Evolutionary conservation across 2,888 invertebrate species (phyloP).

Genomic region (Agriopis aurantiaria): DNA sequence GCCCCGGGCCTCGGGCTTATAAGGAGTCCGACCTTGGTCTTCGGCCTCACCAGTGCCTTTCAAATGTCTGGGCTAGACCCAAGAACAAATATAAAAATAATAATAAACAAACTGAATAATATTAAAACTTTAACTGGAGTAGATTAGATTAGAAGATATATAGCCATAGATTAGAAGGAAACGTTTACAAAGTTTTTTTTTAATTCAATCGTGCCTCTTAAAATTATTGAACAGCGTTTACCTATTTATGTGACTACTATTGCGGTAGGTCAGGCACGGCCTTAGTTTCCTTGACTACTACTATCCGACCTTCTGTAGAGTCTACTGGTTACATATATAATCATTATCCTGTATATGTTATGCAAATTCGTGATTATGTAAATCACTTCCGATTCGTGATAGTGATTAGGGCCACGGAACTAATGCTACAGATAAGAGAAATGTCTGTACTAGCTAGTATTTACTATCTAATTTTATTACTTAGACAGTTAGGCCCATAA

Average conservation of each 20-base stretch:
- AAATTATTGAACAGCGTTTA: background rate
- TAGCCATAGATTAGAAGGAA: too few relatives aligned
- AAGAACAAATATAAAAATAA: too few relatives aligned
- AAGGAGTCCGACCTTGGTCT: too few relatives aligned
- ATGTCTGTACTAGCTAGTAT: background rate
- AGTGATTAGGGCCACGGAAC: background rate
- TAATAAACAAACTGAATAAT: too few relatives aligned
- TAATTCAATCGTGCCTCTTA: background rate
- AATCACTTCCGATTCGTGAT: constrained; percentile 20
- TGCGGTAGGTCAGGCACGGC: constrained; percentile 3
- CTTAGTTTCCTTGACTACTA: constrained; percentile 2
- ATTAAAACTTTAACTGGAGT: too few relatives aligned
- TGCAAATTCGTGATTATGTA: constrained; percentile 17
- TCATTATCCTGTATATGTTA: constrained; percentile 23
- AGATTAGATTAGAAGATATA: too few relatives aligned
- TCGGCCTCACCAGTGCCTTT: too few relatives aligned
- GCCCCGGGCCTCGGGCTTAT: too few relatives aligned
- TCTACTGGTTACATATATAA: constrained; percentile 2
- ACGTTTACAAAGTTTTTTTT: background rate
- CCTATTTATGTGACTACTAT: background rate
- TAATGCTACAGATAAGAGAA: background rate
- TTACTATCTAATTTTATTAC: background rate
- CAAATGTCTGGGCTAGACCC: too few relatives aligned
- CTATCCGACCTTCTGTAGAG: constrained; percentile 12
- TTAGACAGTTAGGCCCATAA: too few relatives aligned